phyloP scores from a whole-genome alignment of 2,888 invertebrate species.

The Nipponacmea schrenckii region DNA sequence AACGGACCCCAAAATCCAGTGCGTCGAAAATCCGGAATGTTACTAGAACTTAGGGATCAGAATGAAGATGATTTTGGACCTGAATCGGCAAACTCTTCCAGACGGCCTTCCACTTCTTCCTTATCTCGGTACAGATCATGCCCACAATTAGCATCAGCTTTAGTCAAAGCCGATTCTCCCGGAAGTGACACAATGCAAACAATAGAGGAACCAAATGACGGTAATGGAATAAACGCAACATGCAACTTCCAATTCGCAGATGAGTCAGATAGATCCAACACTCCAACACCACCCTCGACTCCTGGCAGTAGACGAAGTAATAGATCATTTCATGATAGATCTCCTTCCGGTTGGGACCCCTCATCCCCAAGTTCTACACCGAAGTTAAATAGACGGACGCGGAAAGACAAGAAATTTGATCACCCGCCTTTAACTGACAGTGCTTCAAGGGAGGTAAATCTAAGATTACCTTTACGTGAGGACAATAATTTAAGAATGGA shows the following conservation, averaged over 20 bases:
- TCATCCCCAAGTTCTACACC: constrained; percentile 41
- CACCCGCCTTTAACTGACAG: constrained; percentile 23
- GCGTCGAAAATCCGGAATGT: background rate
- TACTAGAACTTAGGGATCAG: background rate
- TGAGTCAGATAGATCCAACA: constrained; percentile 34
- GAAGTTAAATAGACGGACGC: constrained; percentile 25
- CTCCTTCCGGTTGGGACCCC: constrained; percentile 30
- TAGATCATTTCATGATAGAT: constrained; percentile 37
- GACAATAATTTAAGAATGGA: constrained; percentile 24
- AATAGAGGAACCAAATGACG: constrained; percentile 15
- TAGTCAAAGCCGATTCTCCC: constrained; percentile 26
- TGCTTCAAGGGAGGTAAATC: constrained; percentile 14
- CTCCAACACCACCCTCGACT: constrained; percentile 53
- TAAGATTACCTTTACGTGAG: constrained; percentile 20
- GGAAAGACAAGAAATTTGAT: constrained; percentile 15
- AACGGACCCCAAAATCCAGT: background rate
- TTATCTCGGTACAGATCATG: constrained; percentile 31
- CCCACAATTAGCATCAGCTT: constrained; percentile 30
- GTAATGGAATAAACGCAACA: constrained; percentile 12
- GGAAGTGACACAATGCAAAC: constrained; percentile 23
- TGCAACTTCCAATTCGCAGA: background rate
- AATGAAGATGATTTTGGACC: background rate
- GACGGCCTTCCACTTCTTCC: background rate
- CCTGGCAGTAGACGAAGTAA: constrained; percentile 47
- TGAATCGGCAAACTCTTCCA: background rate